Base-by-base conservation (phyloP, 2,113 vertebrate species). In the Mastomys coucha region DNA sequence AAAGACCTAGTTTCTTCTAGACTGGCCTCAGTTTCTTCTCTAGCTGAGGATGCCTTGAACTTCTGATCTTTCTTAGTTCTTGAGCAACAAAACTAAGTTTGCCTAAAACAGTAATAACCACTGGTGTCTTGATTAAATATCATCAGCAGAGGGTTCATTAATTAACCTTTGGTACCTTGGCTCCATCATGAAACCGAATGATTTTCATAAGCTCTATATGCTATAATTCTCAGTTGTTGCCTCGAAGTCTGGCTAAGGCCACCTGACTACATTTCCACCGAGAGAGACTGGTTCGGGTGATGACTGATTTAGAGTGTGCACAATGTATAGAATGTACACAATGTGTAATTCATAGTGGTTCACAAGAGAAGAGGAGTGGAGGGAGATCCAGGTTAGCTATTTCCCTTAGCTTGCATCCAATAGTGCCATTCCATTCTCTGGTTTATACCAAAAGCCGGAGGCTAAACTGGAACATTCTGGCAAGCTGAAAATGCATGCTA, bases 111-210 rank as follows among this genome's bases (percentile, higher is more conserved):
- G 19, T 28, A 11, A 19, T 28, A 91, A 56, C 3, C 19, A 90
- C 19, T 56, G 73, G 19, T 77, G 93, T 91, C 63, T 88, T 76
- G 72, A 89, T 36, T 82, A 63, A 87, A 88, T 70, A 17, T 88
- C 39, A 89, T 70, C 69, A 88, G 72, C 90, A 92, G 24, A 8
- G 85, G 14, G 14, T 28, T 95, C 84, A 80, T 33, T 91, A 91
- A 86, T 39, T 86, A 97, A 92, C 56, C 20, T 58, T 36, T 82
- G 88, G 19, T 80, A 76, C 24, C 31, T 96, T 56, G 89, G 89
- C 20, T 69, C 24, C 91, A 58, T 86, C 53, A 56, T 88, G 53
- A 86, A 87, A 75, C 53, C 67, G n/a, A 84, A 67, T 7, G 13
- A 7, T 36, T 84, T 58, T 75, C 24, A 93, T 39, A 80, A 80